phyloP scores from a whole-genome alignment of 2,113 vertebrate species.

The Colistium nudipinnis region DNA sequence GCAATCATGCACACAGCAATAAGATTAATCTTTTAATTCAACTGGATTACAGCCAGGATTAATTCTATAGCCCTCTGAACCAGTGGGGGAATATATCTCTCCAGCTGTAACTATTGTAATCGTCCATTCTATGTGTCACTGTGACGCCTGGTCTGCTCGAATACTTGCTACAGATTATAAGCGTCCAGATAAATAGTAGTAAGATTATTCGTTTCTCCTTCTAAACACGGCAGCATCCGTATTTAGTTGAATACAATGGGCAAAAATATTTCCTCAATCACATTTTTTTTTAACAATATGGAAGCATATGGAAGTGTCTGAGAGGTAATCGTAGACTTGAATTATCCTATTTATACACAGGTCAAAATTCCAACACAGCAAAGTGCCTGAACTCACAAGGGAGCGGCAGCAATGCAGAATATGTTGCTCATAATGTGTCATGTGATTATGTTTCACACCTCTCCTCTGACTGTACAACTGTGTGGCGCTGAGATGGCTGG shows the following conservation, averaged over 20 bases:
- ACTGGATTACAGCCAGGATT: conserved; percentile 65
- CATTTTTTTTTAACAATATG: too few species aligned
- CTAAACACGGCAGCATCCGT: background rate
- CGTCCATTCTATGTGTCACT: conserved; percentile 7
- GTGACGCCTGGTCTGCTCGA: conserved; percentile 18
- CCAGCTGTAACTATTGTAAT: conserved; percentile 21
- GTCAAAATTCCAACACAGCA: conserved; percentile 5
- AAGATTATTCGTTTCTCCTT: conserved; percentile 2
- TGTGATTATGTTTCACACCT: conserved; percentile 9
- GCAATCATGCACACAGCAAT: conserved; percentile 1
- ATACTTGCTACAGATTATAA: background rate
- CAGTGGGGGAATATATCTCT: conserved; percentile 33
- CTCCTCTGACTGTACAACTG: background rate
- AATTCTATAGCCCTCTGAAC: conserved; percentile 34
- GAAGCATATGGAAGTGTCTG: background rate
- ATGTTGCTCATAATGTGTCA: conserved; percentile 22
- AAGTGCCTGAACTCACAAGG: background rate
- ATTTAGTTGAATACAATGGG: too few species aligned
- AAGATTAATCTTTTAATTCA: conserved; percentile 62
- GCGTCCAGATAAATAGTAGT: background rate
- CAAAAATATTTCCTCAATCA: background rate
- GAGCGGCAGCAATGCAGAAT: conserved; percentile 24
- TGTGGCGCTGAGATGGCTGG: too few species aligned
- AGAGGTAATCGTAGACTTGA: background rate
- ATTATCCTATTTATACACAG: background rate